Evolutionary conservation across 2,797 vertebrate species (phyloP), one percentile per base, ranked within the genome.

Genomic region (Neosilurus hyrtlii): DNA sequence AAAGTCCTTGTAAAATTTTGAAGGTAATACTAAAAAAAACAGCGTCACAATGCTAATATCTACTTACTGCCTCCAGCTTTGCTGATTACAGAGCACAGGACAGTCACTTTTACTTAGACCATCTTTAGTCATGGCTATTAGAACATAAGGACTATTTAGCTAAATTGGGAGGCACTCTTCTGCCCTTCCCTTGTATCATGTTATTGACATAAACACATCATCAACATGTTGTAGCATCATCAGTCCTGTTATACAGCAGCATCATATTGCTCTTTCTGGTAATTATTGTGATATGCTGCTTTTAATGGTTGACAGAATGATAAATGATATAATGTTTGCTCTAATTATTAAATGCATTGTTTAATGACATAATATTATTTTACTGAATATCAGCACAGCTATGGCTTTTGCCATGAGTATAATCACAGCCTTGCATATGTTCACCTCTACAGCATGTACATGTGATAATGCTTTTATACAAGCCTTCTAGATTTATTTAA

Each of bases 31-130:
- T 63, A 51, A 70, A 71, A 37, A 26, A 12, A 24, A 63, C 49
- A 54, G 11, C 9, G 62, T 76, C 26, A 54, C 59, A 16, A 76
- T 35, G 74, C 37, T 66, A 83, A 62, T 75, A 49, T 81, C 35
- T 63, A 63, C 51, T 52, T 80, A 65, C 70, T n/a, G 26, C 54
- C 30, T 22, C 9, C 73, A 59, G 4, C 18, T 54, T 81, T 20
- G 14, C 63, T 49, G 22, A 51, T 26, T 51, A 83, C 52, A 71
- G 11, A 81, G 52, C 7, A 26, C 22, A 62, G 9, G 37, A 24
- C 12, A 51, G 30, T 62, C 20, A n/a, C 35, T 43, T 62, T 62
- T 77, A 9, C 6, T 77, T 49, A 59, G 18, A 11, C 2, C 30
- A 22, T 24, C 11, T 62, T 22, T 78, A 51, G 15, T 18, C 11